These are phyloP conservation scores for Tangara arthus DNA, from an alignment of 2,797 vertebrate genomes.

Conservation along the genomic window DNA sequence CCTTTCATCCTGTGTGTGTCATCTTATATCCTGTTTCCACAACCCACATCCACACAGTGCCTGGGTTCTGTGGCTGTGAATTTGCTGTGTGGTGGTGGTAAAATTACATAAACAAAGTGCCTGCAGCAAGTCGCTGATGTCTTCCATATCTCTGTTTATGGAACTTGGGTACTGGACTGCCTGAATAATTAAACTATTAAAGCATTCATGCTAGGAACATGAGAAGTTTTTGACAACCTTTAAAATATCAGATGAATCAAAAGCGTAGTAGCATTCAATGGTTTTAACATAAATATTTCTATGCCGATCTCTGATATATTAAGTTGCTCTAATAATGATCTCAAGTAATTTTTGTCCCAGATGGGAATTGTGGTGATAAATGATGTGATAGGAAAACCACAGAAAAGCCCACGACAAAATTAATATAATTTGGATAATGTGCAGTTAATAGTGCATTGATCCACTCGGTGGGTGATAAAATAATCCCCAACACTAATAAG, in stretches of 20 bases:
- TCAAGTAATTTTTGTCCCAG: neutral
- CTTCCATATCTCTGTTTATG: neutral
- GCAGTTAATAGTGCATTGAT: neutral
- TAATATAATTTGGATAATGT: neutral
- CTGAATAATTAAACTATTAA: neutral
- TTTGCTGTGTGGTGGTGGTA: neutral
- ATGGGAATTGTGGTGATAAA: neutral
- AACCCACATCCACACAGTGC: neutral
- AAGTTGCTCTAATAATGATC: neutral
- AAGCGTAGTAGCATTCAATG: neutral
- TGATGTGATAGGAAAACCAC: neutral
- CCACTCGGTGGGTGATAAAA: neutral
- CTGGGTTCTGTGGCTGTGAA: neutral
- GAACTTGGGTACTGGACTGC: neutral
- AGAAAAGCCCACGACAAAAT: neutral
- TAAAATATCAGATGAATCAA: neutral
- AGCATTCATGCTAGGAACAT: neutral
- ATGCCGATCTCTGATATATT: neutral
- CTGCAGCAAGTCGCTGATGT: neutral
- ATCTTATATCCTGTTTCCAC: neutral
- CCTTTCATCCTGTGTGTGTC: neutral
- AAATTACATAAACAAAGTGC: neutral
- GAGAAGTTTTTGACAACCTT: neutral
- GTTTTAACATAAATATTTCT: neutral
- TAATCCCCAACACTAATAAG: neutral